Conservation (phyloP, 2,113 vertebrate species). For the Burhinus oedicnemus region DNA sequence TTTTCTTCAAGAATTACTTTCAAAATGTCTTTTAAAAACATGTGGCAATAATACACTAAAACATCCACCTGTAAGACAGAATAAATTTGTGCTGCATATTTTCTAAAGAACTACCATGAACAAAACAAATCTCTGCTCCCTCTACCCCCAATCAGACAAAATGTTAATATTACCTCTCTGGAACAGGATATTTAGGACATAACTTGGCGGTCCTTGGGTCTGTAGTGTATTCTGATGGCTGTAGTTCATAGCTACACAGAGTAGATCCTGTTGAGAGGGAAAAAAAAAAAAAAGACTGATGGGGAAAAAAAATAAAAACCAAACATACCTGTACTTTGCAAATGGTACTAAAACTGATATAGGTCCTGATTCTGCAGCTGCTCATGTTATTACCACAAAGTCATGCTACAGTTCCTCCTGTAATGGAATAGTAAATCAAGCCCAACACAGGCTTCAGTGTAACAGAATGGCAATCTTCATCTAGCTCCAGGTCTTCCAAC, state of each 20-base stretch:
- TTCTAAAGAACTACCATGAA: background rate
- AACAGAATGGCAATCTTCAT: background rate
- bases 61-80: background rate
- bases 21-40: background rate
- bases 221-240: slow-evolving; percentile 84
- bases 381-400: background rate
- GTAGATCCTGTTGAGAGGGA: slow-evolving; percentile 83
- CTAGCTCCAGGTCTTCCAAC: background rate
- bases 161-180: slow-evolving; percentile 85
- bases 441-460: background rate
- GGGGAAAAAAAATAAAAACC: background rate
- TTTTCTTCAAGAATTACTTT: background rate
- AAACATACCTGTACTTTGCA: background rate
- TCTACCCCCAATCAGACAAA: slow-evolving; percentile 8
- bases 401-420: background rate
- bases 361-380: background rate
- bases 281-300: background rate
- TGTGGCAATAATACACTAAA: background rate
- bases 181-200: slow-evolving; percentile 95
- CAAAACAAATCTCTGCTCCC: background rate
- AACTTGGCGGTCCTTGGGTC: slow-evolving; percentile 79
- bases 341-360: background rate
- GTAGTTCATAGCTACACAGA: slow-evolving; percentile 89
- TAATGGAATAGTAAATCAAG: background rate
- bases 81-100: background rate